Evolutionary conservation across 2,797 vertebrate species (phyloP).

Genomic region (Steatocranus sp.): DNA sequence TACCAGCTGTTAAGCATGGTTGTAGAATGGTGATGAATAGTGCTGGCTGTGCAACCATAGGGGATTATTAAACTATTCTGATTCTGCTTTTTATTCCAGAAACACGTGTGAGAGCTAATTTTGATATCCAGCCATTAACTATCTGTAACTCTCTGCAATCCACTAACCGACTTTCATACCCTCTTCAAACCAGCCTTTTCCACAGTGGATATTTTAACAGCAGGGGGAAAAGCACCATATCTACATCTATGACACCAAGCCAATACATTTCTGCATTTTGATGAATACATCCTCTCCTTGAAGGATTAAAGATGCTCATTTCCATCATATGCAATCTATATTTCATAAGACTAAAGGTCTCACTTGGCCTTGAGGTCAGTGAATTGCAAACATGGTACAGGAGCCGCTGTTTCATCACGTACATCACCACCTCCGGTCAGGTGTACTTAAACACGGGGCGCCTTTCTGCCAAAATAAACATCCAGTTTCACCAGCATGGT

Average conservation of each 20-base stretch:
- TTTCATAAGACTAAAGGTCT: conserved; percentile 2
- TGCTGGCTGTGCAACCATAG: neutral
- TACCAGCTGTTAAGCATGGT: neutral
- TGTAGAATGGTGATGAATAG: neutral
- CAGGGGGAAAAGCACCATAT: neutral
- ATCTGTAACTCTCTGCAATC: neutral
- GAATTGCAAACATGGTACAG: conserved; percentile 19
- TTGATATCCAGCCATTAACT: neutral
- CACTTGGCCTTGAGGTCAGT: neutral
- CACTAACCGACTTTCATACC: neutral
- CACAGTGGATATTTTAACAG: neutral
- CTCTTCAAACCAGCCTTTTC: neutral
- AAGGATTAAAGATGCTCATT: neutral
- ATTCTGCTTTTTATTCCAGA: neutral
- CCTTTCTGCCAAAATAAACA: conserved; percentile 57
- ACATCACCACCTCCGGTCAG: conserved; percentile 50
- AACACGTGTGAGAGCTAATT: neutral
- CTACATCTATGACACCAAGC: neutral
- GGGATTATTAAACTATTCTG: neutral
- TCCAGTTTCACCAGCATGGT: conserved; percentile 24
- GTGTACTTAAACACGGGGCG: conserved; percentile 13
- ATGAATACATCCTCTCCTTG: neutral
- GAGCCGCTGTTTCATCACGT: conserved; percentile 31
- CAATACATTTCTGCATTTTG: neutral
- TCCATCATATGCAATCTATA: neutral